phyloP scores from a whole-genome alignment of 2,113 vertebrate species.

The Psittacara wagleri region DNA sequence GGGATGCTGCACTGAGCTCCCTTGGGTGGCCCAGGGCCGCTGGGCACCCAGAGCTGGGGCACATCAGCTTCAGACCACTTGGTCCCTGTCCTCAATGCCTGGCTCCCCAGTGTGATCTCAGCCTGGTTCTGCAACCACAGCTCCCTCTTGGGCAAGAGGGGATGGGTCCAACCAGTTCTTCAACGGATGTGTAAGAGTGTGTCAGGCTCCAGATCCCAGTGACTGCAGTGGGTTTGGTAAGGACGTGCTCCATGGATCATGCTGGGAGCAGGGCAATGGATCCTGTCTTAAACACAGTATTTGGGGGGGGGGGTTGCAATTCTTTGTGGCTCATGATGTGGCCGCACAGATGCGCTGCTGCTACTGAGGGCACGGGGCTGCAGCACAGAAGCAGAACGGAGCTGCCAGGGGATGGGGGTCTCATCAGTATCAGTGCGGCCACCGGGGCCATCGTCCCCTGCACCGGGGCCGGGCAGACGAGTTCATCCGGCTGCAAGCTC shows the following conservation, averaged over 20 bases:
- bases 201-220: not conserved
- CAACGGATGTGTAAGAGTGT: fast-evolving
- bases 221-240: fast-evolving
- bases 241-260: fast-evolving
- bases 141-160: not conserved
- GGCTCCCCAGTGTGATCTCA: not conserved
- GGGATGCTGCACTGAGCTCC: not conserved
- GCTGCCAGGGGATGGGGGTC: not conserved
- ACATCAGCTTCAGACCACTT: too few relatives aligned
- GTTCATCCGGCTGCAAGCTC: not conserved
- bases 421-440: not conserved
- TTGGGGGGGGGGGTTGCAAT: too few relatives aligned
- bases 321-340: not conserved
- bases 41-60: not conserved
- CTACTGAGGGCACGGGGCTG: fast-evolving
- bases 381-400: not conserved
- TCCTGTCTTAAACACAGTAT: not conserved
- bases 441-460: not conserved
- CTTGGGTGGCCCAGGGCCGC: not conserved
- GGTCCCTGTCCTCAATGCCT: too few relatives aligned
- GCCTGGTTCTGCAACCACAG: not conserved
- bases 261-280: not conserved
- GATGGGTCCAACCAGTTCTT: not conserved
- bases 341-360: fast-evolving
- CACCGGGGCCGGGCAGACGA: not conserved